A percentile compares a stretch with the other conserved stretches of the same genome.
Conservation (phyloP, 2,113 vertebrate genomes). For the Geococcyx californianus region DNA sequence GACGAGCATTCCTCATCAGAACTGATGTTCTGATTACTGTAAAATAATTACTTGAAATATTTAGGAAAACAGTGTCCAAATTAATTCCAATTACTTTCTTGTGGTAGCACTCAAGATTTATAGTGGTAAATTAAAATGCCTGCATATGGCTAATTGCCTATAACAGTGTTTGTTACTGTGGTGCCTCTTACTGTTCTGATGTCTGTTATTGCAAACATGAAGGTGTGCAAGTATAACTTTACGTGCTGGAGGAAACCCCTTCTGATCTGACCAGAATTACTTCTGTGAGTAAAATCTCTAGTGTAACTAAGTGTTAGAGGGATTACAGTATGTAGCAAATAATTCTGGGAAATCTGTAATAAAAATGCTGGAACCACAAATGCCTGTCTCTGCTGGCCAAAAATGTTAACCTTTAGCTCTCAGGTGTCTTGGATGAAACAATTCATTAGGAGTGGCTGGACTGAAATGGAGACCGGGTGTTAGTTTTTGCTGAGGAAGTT, state of each 20-base stretch:
- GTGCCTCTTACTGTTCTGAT: not conserved
- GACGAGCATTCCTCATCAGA: constrained; percentile 16
- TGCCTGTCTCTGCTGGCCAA: constrained; percentile 11
- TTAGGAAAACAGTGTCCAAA: constrained; percentile 32
- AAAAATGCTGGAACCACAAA: not conserved
- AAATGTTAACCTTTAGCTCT: not conserved
- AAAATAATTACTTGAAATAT: constrained; percentile 51
- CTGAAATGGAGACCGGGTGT: constrained; percentile 2
- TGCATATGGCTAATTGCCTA: constrained; percentile 34
- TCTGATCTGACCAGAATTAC: not conserved
- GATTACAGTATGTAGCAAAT: not conserved
- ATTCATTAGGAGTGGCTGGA: not conserved
- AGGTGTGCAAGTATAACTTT: not conserved
- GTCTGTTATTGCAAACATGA: not conserved
- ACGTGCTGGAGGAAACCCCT: not conserved
- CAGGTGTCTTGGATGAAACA: not conserved
- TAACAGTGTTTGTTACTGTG: not conserved
- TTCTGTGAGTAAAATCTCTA: not conserved
- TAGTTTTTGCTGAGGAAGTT: constrained; percentile 38
- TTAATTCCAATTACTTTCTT: constrained; percentile 52
- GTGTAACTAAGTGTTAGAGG: not conserved
- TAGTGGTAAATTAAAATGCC: not conserved
- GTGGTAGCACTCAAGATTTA: not conserved
- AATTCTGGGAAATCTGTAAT: not conserved
- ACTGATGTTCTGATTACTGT: constrained; percentile 15